Evolutionary conservation across 2,797 vertebrate genomes (phyloP), one percentile per base, ranked within the genome.

Genomic region (Distichodus sexfasciatus): DNA sequence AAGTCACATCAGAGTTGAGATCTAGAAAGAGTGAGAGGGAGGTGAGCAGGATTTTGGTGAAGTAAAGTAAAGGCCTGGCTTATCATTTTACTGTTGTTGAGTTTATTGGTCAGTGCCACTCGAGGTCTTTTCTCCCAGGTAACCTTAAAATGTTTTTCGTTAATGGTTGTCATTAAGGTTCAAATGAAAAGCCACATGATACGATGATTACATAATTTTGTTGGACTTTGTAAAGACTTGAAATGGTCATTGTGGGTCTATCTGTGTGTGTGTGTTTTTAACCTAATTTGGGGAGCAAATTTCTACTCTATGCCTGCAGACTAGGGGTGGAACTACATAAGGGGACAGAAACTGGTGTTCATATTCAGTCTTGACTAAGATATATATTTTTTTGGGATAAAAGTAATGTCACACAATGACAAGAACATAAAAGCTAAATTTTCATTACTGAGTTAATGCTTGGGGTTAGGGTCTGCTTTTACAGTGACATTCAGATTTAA

Each of bases 121-220:
- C 21, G 33, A 76, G 58, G 24, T 40, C 40, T 60, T 75, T 75
- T 31, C 41, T 51, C 54, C 31, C 28, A 51, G 35, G 33, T 69
- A 75, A 75, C 72, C 72, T 78, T 78, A 69, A 72, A 67, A 75
- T 23, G 40, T 58, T 75, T 78, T 47, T 47, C 51, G 60, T 61
- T 72, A 78, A 78, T 69, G 47, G 65, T 58, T 57, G 65, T 78
- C 65, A 71, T 75, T 75, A 50, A 41, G 46, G 46, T 48, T 71
- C 59, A 71, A 21, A 40, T 24, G 72, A 75, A 78, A 69, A 72
- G 69, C 76, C 66, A 55, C 66, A 72, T 69, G 69, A 66, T 72
- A 69, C 17, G 53, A 66, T 75, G 69, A 78, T 78, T 50, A 69
- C 50, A 69, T 78, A 69, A 75, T 72, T 69, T 72, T 26, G 66